Evolutionary conservation across 2,113 vertebrate species (phyloP).

Genomic region (Maccullochella peelii): DNA sequence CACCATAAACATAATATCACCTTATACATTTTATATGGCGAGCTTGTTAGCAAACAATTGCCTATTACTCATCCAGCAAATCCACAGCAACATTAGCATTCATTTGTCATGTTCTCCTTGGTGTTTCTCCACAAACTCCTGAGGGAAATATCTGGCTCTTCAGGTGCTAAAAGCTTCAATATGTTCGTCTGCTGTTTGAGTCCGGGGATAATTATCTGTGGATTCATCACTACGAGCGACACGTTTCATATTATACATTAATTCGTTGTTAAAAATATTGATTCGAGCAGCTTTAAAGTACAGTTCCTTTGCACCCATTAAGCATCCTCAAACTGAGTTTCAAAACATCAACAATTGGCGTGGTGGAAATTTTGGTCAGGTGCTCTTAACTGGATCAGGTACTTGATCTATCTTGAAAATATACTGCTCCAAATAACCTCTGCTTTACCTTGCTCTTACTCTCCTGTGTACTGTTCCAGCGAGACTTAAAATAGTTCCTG

Average conservation of each 20-base stretch:
- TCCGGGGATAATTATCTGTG: neutral
- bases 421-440: neutral
- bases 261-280: neutral
- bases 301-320: neutral
- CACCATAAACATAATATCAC: neutral
- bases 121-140: too few species aligned
- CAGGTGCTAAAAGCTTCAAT: neutral
- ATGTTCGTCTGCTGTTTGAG: neutral
- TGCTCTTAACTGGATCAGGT: neutral
- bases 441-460: neutral
- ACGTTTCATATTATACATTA: neutral
- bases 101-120: too few species aligned
- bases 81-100: too few species aligned
- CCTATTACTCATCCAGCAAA: neutral
- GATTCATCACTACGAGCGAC: neutral
- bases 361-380: neutral
- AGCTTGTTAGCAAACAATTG: neutral
- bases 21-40: neutral
- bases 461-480: neutral
- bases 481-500: conserved; percentile 26
- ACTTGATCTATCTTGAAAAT: neutral
- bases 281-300: neutral
- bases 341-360: neutral
- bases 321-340: neutral
- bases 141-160: neutral